Conservation (phyloP, 2,797 vertebrate species). For the Poeciliopsis paucimaculata region DNA sequence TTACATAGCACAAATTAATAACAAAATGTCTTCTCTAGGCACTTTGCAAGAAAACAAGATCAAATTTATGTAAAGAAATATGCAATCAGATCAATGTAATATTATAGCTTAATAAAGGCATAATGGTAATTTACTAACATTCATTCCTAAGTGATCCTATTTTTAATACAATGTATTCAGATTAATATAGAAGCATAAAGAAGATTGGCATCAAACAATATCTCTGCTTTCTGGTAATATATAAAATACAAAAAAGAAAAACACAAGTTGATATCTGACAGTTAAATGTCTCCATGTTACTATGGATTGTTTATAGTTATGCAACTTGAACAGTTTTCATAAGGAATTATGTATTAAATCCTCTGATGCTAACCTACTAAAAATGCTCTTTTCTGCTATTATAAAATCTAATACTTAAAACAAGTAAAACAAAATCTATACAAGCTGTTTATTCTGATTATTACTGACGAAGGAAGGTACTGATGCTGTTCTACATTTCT, state of each 20-base stretch:
- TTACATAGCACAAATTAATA: not conserved
- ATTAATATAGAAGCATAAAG: not conserved
- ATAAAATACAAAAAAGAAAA: not conserved
- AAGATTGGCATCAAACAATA: not conserved
- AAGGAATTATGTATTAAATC: not conserved
- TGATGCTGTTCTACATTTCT: conserved; percentile 21
- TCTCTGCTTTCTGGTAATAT: not conserved
- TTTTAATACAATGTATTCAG: not conserved
- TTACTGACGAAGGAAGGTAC: conserved; percentile 6
- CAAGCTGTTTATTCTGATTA: conserved; percentile 7
- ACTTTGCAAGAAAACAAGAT: not conserved
- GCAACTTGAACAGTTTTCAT: not conserved
- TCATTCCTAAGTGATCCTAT: not conserved
- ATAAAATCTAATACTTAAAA: conserved; percentile 4
- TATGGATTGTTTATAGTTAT: not conserved
- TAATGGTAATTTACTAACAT: not conserved
- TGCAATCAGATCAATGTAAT: not conserved
- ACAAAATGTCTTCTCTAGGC: not conserved
- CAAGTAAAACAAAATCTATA: not conserved
- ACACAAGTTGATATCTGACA: not conserved
- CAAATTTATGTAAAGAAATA: not conserved
- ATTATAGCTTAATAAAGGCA: not conserved
- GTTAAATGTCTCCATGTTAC: not conserved
- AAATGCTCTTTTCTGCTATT: not conserved
- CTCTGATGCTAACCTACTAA: not conserved